Evolutionary conservation across 2,113 vertebrate genomes (phyloP), one percentile per base, ranked within the genome.

Genomic region (Accipiter virgatus): DNA sequence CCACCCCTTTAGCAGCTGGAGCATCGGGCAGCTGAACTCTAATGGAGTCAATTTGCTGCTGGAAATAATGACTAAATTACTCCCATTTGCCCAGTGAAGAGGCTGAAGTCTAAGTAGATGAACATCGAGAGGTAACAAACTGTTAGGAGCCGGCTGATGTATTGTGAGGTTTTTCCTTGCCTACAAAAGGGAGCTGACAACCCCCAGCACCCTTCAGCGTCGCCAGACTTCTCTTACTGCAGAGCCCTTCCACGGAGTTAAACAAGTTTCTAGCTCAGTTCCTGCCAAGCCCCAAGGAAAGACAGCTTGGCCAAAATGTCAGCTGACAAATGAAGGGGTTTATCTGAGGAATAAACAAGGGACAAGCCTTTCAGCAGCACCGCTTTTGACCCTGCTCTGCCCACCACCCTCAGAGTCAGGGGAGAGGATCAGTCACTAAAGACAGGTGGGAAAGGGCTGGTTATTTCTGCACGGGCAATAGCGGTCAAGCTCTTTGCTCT

Each of bases 1-100:
- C 96, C 94, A 88, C 80, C 71, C 59, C 94, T 88, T 96, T 92
- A 97, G 85, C 96, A 97, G 97, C 95, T 96, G 94, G 91, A 95
- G 53, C 93, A 95, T 62, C 3, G 16, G 89, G 81, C 95, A 96
- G 95, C 94, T 96, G 96, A 97, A 83, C 94, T 95, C 94, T 96
- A 97, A 97, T 96, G 95, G 91, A 97, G 94, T 93, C 95, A 96
- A 96, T 97, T 96, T 96, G 89, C 94, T 97, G 89, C 89, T 95
- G 93, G 94, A 94, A 97, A 95, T 97, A 96, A 97, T 96, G 93
- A 97, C 96, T 97, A 96, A 97, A 97, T 97, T 96, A 91, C 93
- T 97, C 89, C 94, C 95, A 97, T 97, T 97, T 96, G 93, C 95
- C 89, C 96, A 94, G 73, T 89, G 86, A 94, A 91, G 91, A 95